Base-by-base conservation (phyloP, 2,888 invertebrate genomes). In the Zaprionus lineosus region DNA sequence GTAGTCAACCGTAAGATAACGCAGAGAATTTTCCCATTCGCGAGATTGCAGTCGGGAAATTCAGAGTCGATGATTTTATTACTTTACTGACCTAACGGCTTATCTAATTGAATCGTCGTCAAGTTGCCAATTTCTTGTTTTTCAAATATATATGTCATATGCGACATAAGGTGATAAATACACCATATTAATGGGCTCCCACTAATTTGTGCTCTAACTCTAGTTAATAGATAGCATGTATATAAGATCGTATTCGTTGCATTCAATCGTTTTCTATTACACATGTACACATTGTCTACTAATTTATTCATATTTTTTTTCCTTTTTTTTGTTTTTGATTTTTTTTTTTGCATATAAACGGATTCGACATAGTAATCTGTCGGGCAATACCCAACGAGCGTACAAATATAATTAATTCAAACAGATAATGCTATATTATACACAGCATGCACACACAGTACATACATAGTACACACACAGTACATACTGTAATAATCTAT, bases 341-440 rank as follows among this genome's bases (percentile, higher is more conserved):
- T n/a, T n/a, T n/a, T n/a, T n/a, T n/a, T n/a, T 43, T 50, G 31
- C 11, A 7, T 31, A 29, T 31, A 11, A 21, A 47, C 7, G 19
- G 44, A 60, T 52, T 60, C 21, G 28, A 36, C 39, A 40, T 29
- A 37, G 43, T 28, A 57, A 58, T 68, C 37, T 11, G 11, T 8
- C 29, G 68, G 70, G 68, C 60, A 68, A 65, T 68, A 55, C 68
- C 68, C 68, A 68, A 31, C 21, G 24, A 21, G 7, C 50, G 47
- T 65, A 70, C 68, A 56, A 68, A 70, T 70, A 52, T 36, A 33
- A 47, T 43, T 63, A 63, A 41, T 18, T 39, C 18, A 19, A 8
- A 4, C 33, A 39, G 41, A 53, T 62, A 47, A 53, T 44, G 46
- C 33, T 28, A n/a, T 6, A 16, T 16, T 46, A 14, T 34, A 24